A percentile compares a stretch with the other conserved stretches of the same genome.
Conservation (phyloP, 2,888 invertebrate species). For the Tetheella fluctuosa region DNA sequence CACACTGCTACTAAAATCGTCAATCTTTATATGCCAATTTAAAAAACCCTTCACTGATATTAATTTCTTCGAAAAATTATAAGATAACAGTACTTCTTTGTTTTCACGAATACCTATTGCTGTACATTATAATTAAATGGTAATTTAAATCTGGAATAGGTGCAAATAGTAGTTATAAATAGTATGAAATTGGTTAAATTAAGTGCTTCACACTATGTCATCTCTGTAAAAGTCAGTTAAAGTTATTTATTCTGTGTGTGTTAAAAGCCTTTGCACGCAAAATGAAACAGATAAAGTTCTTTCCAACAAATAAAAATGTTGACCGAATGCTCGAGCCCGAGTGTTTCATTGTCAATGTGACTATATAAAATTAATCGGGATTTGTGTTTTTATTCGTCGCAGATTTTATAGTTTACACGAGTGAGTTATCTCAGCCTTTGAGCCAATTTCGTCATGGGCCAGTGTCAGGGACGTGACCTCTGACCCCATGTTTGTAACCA, state of each 20-base stretch:
- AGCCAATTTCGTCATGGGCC: slow-evolving; percentile 46
- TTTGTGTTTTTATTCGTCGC: slow-evolving; percentile 44
- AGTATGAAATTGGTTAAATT: neutral
- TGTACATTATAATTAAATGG: no score
- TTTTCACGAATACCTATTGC: no score
- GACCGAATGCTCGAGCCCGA: slow-evolving; percentile 11
- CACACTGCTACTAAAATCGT: slow-evolving; percentile 20
- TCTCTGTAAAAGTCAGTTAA: no score
- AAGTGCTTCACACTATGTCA: no score
- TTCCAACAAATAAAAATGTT: neutral
- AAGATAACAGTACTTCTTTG: no score
- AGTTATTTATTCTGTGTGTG: no score
- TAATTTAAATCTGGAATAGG: no score
- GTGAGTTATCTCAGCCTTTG: slow-evolving; percentile 49
- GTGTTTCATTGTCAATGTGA: slow-evolving; percentile 15
- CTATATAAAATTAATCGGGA: slow-evolving; percentile 38
- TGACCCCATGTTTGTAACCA: slow-evolving; percentile 34
- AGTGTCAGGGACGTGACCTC: slow-evolving; percentile 53
- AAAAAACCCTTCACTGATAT: no score
- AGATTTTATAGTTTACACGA: slow-evolving; percentile 45
- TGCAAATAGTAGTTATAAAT: no score
- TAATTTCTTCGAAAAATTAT: no score
- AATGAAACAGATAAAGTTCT: neutral
- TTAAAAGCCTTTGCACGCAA: no score
- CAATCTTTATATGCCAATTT: neutral